A percentile compares a stretch with the other conserved stretches of the same genome.
Evolutionary conservation across 2,797 vertebrate species (phyloP).

Genomic region (Muscicapa striata): DNA sequence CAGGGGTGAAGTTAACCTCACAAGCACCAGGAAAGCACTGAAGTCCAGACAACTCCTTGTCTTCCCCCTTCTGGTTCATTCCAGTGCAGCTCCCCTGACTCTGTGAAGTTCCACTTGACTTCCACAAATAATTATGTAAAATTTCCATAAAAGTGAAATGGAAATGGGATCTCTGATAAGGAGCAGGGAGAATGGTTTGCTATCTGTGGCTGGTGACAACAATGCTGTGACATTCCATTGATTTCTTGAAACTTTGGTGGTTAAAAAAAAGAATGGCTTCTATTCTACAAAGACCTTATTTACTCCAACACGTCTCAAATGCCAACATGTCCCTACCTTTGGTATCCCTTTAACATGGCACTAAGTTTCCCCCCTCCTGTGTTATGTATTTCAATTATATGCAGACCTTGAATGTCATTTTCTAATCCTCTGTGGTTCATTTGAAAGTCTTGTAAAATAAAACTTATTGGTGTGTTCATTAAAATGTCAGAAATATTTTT

Average conservation of each 20-base stretch:
- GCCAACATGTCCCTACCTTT: not conserved
- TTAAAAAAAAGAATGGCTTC: not conserved
- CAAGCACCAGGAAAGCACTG: not conserved
- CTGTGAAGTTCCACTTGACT: not conserved
- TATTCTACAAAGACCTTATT: conserved; percentile 21
- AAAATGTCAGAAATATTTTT: conserved; percentile 78
- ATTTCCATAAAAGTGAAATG: not conserved
- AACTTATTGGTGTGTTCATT: conserved; percentile 75
- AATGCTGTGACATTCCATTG: not conserved
- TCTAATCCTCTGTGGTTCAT: conserved; percentile 72
- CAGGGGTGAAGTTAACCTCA: not conserved
- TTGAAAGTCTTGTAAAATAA: conserved; percentile 71
- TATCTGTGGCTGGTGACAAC: not conserved
- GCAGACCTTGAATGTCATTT: conserved; percentile 69
- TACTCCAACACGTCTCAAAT: conserved; percentile 27
- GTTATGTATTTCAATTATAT: conserved; percentile 70
- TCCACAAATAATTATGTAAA: not conserved
- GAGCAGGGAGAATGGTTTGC: not conserved
- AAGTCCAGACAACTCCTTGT: not conserved
- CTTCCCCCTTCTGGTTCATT: not conserved
- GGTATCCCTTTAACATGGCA: conserved; percentile 18
- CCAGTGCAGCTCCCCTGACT: not conserved
- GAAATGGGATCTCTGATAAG: not conserved
- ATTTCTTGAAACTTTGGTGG: not conserved
- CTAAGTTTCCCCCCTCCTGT: not conserved